A percentile compares a stretch with the other conserved stretches of the same genome.
phyloP scores from a whole-genome alignment of 2,888 invertebrate genomes.

The Peribatodes rhomboidaria region DNA sequence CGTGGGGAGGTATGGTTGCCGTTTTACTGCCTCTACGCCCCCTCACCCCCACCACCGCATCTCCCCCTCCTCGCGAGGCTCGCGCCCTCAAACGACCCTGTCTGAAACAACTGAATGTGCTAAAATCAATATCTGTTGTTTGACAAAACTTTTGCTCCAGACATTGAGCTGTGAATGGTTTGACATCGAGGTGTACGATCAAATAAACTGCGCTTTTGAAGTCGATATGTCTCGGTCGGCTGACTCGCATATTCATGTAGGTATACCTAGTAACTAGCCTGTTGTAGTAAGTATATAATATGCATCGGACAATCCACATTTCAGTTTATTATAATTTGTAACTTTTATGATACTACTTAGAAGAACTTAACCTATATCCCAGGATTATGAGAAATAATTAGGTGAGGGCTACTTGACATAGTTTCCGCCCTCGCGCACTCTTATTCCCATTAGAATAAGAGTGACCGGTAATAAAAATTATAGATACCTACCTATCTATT shows the following conservation, averaged over 20 bases:
- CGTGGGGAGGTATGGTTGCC: constrained; percentile 80
- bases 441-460: too few relatives aligned
- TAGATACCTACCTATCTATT: too few relatives aligned
- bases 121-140: constrained; percentile 84
- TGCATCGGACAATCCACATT: background rate
- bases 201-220: constrained; percentile 28
- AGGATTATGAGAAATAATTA: too few relatives aligned
- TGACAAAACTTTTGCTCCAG: constrained; percentile 71
- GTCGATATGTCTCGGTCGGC: constrained; percentile 7
- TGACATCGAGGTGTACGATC: constrained; percentile 29
- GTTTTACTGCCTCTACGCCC: constrained; percentile 74
- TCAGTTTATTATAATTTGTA: too few relatives aligned
- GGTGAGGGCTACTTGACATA: too few relatives aligned
- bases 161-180: constrained; percentile 40
- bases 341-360: too few relatives aligned
- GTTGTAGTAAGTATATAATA: background rate
- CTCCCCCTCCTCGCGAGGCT: constrained; percentile 51
- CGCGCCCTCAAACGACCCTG: constrained; percentile 68
- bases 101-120: constrained; percentile 83
- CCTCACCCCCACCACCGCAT: constrained; percentile 46
- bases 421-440: too few relatives aligned
- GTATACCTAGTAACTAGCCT: background rate
- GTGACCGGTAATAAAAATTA: too few relatives aligned
- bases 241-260: constrained; percentile 9
- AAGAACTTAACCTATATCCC: too few relatives aligned